phyloP scores from a whole-genome alignment of 64 coral and sea anemone species.

The Platygyra sinensis region DNA sequence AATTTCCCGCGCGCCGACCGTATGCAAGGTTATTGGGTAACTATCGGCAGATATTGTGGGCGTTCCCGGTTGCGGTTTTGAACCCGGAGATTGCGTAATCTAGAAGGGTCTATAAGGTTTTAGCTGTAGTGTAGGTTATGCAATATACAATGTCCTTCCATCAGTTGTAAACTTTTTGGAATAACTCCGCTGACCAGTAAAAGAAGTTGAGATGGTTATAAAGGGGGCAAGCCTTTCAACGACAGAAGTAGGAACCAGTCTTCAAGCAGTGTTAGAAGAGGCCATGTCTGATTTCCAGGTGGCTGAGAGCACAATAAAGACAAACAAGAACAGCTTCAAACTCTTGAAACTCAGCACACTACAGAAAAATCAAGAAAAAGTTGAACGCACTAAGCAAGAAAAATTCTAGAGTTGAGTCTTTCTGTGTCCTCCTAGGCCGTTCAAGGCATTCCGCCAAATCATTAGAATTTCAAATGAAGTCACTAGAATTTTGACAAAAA shows the following conservation, averaged over 20 bases:
- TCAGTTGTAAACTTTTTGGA: too few relatives aligned
- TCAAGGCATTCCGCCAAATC: background rate
- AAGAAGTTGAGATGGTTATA: conserved; percentile 20
- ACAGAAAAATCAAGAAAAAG: background rate
- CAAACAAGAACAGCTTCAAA: background rate
- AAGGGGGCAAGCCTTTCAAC: conserved; percentile 40
- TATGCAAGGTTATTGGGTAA: too few relatives aligned
- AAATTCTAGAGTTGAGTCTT: conserved; percentile 3
- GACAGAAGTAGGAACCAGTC: background rate
- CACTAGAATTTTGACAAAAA: background rate
- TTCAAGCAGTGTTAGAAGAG: background rate
- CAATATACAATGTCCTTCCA: too few relatives aligned
- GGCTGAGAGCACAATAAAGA: too few relatives aligned
- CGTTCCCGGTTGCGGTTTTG: too few relatives aligned
- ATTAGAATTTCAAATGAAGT: background rate
- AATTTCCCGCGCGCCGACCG: too few relatives aligned
- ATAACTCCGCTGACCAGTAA: background rate
- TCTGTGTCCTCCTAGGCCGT: background rate
- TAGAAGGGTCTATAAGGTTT: too few relatives aligned
- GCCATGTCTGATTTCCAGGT: too few relatives aligned
- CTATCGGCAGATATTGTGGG: too few relatives aligned
- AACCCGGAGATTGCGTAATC: too few relatives aligned
- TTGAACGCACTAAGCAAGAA: background rate
- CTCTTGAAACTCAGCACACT: background rate
- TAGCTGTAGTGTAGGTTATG: too few relatives aligned